Percentiles rank a stretch among this genome's conserved stretches.
phyloP scores from a whole-genome alignment of 1,140 invertebrate genomes.

The Phortica variegata region DNA sequence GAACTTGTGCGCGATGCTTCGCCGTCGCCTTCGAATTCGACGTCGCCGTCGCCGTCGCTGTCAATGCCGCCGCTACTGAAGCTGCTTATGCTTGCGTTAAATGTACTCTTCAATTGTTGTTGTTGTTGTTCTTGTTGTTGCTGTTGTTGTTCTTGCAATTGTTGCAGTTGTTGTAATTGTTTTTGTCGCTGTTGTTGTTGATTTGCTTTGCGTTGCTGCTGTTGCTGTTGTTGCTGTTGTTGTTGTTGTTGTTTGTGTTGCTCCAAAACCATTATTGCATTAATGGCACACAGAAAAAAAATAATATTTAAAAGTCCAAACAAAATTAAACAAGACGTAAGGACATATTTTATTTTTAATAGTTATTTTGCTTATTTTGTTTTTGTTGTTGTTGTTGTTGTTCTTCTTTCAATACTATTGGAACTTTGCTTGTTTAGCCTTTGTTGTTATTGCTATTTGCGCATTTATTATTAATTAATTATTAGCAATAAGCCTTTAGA shows the following conservation, averaged over 20 bases:
- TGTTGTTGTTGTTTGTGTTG: conserved; percentile 13
- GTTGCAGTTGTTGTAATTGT: no score
- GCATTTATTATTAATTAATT: conserved; percentile 8
- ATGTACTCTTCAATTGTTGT: conserved; percentile 4
- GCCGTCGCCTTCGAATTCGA: conserved; percentile 1
- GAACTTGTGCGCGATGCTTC: conserved; percentile 4
- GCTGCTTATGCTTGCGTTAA: conserved; percentile 8
- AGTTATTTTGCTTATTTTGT: background rate
- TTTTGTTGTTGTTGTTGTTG: conserved; percentile 9
- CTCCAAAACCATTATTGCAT: no score
- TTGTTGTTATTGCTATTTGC: conserved; percentile 10
- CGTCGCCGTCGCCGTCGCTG: conserved; percentile 9
- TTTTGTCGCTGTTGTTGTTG: no score
- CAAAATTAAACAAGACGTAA: no score
- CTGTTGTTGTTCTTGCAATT: conserved; percentile 11
- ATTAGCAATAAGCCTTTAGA: background rate
- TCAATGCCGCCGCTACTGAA: conserved; percentile 2
- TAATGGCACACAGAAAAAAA: no score
- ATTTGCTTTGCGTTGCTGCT: conserved; percentile 5
- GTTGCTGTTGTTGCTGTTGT: conserved; percentile 7
- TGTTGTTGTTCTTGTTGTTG: conserved; percentile 7
- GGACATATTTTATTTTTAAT: no score
- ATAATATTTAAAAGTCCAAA: no score
- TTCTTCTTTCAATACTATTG: conserved; percentile 52
- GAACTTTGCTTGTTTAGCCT: conserved; percentile 18